Base-by-base conservation (phyloP, 2,113 vertebrate genomes). In the Rhodinocichla rosea region DNA sequence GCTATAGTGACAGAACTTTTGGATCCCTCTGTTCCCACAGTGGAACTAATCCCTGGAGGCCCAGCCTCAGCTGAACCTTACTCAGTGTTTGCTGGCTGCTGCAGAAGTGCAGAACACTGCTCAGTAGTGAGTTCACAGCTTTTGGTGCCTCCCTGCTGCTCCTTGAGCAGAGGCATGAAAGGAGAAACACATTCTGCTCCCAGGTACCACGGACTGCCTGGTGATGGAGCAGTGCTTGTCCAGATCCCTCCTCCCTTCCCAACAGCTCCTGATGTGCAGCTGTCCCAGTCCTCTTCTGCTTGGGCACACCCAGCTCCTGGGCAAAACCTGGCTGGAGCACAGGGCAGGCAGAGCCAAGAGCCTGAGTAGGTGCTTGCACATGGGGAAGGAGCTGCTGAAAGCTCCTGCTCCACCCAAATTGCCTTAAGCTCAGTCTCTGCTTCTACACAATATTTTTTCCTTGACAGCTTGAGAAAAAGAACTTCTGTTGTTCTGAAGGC, bases 201-300 rank as follows among this genome's bases (percentile, higher is more conserved):
- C 44, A 35, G 22, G 5, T 12, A 8, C 62, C 35, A 30, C 0
- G 1, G n/a, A 15, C 7, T 6, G 5, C 26, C 8, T 32, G 37
- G 32, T 33, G 49, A 56, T 6, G 16, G 64, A 47, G 64, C 32
- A 27, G 12, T 1, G 2, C 47, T 79, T n/a, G 37, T 39, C 39
- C 67, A 76, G 35, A 24, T 27, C 67, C 53, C 35, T 63, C 32
- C 33, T 19, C 57, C 64, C 53, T 45, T 55, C 35, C 63, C 3
- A 0, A 18, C 5, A 52, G 42, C 33, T 80, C 73, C 33, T 21
- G 27, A 9, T 26, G 47, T 32, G 33, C 40, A 27, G 24, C 21
- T 33, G 45, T 62, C 42, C 35, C 68, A 64, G 24, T 4, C 24
- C 10, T 56, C 69, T 77, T 26, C 44, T 50, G 23, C 18, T 1